Conservation (phyloP, 1,140 invertebrate genomes). For the Ericerus pela region DNA sequence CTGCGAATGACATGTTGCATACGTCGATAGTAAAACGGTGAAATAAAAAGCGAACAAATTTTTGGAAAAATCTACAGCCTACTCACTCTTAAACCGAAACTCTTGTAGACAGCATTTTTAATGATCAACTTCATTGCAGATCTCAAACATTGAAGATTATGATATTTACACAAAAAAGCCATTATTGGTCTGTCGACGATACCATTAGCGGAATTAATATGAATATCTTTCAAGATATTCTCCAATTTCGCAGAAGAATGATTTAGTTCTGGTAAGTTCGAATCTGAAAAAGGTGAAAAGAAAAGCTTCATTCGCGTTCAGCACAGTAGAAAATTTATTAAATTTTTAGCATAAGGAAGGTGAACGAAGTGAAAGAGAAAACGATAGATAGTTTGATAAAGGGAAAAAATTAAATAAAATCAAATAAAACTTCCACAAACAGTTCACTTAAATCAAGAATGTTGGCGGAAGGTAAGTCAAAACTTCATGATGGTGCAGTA, state of each 20-base stretch:
- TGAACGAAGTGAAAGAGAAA: no score
- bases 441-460: no score
- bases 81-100: constrained; percentile 59
- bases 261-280: constrained; percentile 60
- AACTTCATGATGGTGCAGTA: no score
- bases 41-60: no score
- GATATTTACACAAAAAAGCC: constrained; percentile 68
- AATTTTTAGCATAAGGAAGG: no score
- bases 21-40: neutral
- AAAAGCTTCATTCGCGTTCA: constrained; percentile 32
- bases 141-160: constrained; percentile 64
- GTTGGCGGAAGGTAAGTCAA: no score
- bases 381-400: no score
- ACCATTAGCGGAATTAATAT: neutral
- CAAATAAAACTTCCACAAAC: no score
- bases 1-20: constrained; percentile 32
- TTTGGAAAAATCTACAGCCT: neutral
- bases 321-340: neutral
- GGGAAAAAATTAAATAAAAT: no score
- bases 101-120: constrained; percentile 65
- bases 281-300: constrained; percentile 26
- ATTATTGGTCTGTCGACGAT: constrained; percentile 51
- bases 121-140: constrained; percentile 70
- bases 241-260: constrained; percentile 66
- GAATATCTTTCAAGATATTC: neutral